Evolutionary conservation across 2,888 invertebrate genomes (phyloP).

Genomic region (Erebia epiphron): DNA sequence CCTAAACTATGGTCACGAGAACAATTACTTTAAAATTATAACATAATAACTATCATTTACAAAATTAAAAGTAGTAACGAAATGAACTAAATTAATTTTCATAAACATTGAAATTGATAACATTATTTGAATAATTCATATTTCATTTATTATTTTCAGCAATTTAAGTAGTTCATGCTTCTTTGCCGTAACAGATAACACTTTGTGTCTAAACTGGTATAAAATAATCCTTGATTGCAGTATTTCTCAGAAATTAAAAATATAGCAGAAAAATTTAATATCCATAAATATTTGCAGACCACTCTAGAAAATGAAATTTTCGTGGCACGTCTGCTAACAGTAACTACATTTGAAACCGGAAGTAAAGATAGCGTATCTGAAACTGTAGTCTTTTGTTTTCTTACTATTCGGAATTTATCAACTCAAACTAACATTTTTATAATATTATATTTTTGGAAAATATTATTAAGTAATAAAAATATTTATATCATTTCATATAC

Average conservation of each 20-base stretch:
- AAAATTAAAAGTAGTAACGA: too few species aligned
- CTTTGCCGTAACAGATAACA: background rate
- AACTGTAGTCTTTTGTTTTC: background rate
- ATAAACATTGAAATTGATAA: background rate
- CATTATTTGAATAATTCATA: background rate
- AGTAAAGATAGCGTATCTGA: background rate
- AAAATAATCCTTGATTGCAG: background rate
- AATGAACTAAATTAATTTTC: background rate
- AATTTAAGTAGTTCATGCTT: background rate
- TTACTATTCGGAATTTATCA: background rate
- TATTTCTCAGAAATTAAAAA: background rate
- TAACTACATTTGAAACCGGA: conserved; percentile 4
- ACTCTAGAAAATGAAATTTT: background rate
- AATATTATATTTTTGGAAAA: background rate
- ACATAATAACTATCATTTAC: too few species aligned
- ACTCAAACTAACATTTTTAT: too few species aligned
- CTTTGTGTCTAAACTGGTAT: background rate
- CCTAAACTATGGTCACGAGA: background rate
- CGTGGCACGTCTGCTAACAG: background rate
- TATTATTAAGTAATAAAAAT: background rate
- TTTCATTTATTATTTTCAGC: background rate
- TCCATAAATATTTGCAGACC: background rate
- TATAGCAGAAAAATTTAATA: background rate
- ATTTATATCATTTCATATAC: background rate
- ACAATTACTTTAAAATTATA: background rate